Evolutionary conservation across 1,140 invertebrate species (phyloP).

Genomic region (Drosophila asahinai): DNA sequence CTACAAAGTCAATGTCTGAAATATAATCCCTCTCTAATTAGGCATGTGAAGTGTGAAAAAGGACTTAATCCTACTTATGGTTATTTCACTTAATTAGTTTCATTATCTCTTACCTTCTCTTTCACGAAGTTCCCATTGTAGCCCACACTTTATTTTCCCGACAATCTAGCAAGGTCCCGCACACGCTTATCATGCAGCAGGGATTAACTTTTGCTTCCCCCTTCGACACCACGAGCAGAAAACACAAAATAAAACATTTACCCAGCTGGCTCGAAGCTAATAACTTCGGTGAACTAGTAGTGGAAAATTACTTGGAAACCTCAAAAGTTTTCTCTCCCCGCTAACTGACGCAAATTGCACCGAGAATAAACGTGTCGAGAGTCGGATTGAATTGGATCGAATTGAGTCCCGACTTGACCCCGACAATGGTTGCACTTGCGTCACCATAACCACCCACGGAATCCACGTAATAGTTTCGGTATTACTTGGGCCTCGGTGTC

Average conservation of each 20-base stretch:
- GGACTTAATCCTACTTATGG: not conserved
- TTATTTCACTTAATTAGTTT: not conserved
- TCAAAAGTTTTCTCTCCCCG: constrained; percentile 51
- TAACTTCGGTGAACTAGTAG: constrained; percentile 42
- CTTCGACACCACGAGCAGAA: not conserved
- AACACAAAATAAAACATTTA: constrained; percentile 1
- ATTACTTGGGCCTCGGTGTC: constrained; percentile 20
- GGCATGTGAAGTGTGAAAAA: not conserved
- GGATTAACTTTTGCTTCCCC: constrained; percentile 28
- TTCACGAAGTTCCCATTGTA: constrained; percentile 10
- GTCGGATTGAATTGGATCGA: constrained; percentile 20
- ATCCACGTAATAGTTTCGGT: constrained; percentile 21
- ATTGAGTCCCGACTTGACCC: constrained; percentile 35
- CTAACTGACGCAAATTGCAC: constrained; percentile 68
- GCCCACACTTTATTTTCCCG: not conserved
- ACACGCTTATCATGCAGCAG: constrained; percentile 10
- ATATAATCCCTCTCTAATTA: not conserved
- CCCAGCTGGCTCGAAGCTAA: constrained; percentile 6
- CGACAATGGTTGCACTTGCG: constrained; percentile 57
- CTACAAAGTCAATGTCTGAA: not conserved
- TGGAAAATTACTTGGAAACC: constrained; percentile 61
- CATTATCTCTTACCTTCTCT: not conserved
- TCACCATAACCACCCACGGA: constrained; percentile 37
- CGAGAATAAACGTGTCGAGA: constrained; percentile 45
- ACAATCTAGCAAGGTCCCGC: not conserved